Percentiles rank a stretch among this genome's conserved stretches.
phyloP scores from a whole-genome alignment of 2,888 invertebrate genomes.

The Argyra leucocephala region DNA sequence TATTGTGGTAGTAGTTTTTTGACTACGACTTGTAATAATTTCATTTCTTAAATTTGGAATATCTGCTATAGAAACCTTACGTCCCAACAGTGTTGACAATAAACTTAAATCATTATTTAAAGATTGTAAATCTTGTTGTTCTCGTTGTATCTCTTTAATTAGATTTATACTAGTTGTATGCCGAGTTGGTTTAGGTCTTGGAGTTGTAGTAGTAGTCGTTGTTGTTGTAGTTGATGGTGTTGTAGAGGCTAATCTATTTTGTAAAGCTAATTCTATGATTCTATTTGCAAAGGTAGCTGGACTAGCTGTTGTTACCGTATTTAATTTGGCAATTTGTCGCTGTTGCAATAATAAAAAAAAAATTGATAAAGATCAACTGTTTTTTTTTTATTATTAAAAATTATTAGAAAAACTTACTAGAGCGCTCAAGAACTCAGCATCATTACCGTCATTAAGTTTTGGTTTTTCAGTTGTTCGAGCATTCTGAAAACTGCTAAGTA shows the following conservation, averaged over 20 bases:
- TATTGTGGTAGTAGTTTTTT: constrained; percentile 29
- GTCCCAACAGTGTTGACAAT: constrained; percentile 26
- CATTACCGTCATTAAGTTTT: constrained; percentile 32
- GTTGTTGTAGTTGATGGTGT: constrained; percentile 9
- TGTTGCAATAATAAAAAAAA: no score
- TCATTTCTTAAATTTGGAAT: constrained; percentile 19
- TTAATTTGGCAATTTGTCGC: constrained; percentile 24
- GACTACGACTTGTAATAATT: constrained; percentile 5
- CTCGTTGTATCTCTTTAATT: constrained; percentile 20
- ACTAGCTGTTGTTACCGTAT: constrained; percentile 17
- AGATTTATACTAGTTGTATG: constrained; percentile 8
- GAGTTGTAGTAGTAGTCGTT: constrained; percentile 27
- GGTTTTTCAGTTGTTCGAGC: background rate
- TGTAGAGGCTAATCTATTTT: constrained; percentile 29
- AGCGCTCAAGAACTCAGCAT: constrained; percentile 51
- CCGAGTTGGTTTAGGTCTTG: constrained; percentile 29
- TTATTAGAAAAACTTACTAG: constrained; percentile 43
- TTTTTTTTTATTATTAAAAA: no score
- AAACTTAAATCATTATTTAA: constrained; percentile 28
- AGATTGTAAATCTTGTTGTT: constrained; percentile 24
- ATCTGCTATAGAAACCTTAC: constrained; percentile 25
- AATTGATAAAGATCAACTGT: no score
- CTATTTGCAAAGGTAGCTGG: constrained; percentile 45
- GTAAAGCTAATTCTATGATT: constrained; percentile 48
- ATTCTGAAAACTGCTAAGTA: background rate